Evolutionary conservation across 2,113 vertebrate genomes (phyloP), one percentile per base, ranked within the genome.

Genomic region (Salvelinus sp.): DNA sequence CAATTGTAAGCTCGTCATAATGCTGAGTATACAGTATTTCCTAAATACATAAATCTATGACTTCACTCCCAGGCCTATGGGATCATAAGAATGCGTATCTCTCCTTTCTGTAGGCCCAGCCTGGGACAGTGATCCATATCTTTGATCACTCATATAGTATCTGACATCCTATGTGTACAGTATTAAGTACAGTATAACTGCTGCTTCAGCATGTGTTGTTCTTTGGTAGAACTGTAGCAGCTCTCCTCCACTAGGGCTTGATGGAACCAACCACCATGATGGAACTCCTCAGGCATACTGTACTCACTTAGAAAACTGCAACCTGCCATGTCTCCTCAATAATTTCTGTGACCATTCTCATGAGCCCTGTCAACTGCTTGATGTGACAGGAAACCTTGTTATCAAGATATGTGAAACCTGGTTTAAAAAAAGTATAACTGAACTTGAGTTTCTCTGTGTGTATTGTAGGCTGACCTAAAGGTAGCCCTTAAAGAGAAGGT

Each of bases 381-480:
- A 54, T 16, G 16, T 54, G 48, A 14, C 48, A 54, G 48, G 48
- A 54, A 14, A 54, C 48, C 16, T 54, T 18, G 16, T 54, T 22
- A 62, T 62, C 58, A 62, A 62, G 58, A 62, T 3, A 44, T 44
- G 9, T 44, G 2, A 10, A 44, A 44, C 38, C 9, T 9, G 9
- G 38, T 44, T 44, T 38, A 10, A 10, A 10, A 44, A 44, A 44
- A 44, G 9, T 44, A 44, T 44, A 44, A 38, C 38, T 38, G 12
- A 60, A 22, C 16, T n/a, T 60, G 20, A 2, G 16, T 60, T 60
- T 60, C 6, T 75, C 16, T 64, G 9, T 44, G 9, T 69, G 38
- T 83, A 47, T 73, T 72, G 30, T 75, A 92, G 92, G 80, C 79
- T 69, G 75, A 76, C 20, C 84, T 92, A 23, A 67, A 69, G 66